These are phyloP conservation scores for Scartelaos histophorus DNA, from an alignment of 2,113 vertebrate genomes.

Conservation along the genomic window DNA sequence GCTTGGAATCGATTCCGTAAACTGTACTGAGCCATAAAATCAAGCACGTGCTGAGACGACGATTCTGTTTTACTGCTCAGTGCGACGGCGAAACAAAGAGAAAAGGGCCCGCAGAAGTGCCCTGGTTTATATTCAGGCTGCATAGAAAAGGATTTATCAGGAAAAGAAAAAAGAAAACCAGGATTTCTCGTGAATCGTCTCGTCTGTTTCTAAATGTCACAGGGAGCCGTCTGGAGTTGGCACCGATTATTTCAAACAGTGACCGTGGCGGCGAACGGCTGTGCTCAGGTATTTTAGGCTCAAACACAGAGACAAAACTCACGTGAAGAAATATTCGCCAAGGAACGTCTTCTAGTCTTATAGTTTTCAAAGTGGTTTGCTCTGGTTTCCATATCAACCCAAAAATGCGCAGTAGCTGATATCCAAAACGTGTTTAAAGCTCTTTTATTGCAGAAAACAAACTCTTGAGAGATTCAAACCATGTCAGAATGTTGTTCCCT, in stretches of 20 bases:
- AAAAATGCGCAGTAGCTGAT: too few species aligned
- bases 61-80: neutral
- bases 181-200: neutral
- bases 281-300: neutral
- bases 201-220: neutral
- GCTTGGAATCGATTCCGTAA: neutral
- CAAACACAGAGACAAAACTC: neutral
- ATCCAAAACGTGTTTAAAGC: too few species aligned
- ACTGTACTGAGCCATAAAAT: neutral
- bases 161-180: neutral
- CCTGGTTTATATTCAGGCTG: neutral
- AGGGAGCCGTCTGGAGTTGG: neutral
- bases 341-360: too few species aligned
- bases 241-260: neutral
- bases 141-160: neutral
- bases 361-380: too few species aligned
- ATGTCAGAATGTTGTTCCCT: too few species aligned
- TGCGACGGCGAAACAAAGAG: neutral
- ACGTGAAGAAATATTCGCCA: neutral
- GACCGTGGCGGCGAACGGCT: neutral
- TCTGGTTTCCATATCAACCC: too few species aligned
- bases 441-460: too few species aligned
- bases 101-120: neutral
- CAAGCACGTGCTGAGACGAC: neutral
- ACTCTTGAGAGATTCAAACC: too few species aligned